These are phyloP conservation scores for Salminus brasiliensis DNA, from an alignment of 2,113 vertebrate genomes.

Conservation along the genomic window DNA sequence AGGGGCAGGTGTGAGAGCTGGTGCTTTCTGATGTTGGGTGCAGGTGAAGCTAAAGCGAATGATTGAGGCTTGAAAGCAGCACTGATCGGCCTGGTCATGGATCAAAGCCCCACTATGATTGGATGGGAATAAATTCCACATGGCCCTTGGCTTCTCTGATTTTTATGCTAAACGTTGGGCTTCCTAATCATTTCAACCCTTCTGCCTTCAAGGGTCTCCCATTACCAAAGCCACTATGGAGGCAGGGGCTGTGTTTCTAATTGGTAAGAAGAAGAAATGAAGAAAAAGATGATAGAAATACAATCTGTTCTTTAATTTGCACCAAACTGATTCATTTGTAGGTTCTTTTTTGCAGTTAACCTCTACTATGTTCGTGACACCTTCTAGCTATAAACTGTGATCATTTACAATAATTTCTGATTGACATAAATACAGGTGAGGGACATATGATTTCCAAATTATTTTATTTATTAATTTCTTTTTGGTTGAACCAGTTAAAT, in stretches of 20 bases:
- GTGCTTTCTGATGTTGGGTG: constrained; percentile 8
- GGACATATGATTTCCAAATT: too few relatives aligned
- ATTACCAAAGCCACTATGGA: background rate
- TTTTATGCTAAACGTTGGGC: constrained; percentile 61
- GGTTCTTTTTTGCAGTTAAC: background rate
- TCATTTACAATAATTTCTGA: constrained; percentile 34
- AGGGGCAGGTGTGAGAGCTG: background rate
- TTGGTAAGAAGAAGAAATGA: background rate
- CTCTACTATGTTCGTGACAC: background rate
- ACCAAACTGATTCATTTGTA: background rate
- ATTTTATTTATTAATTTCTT: too few relatives aligned
- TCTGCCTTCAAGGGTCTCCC: constrained; percentile 18
- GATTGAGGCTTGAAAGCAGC: constrained; percentile 58
- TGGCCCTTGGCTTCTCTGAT: constrained; percentile 53
- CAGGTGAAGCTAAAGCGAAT: constrained; percentile 50
- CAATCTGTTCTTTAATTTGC: constrained; percentile 18
- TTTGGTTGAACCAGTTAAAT: constrained; percentile 21
- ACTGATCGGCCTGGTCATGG: constrained; percentile 70
- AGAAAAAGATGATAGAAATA: constrained; percentile 10
- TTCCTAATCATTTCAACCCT: constrained; percentile 18
- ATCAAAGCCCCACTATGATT: constrained; percentile 64
- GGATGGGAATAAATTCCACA: constrained; percentile 65
- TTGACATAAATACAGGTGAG: too few relatives aligned
- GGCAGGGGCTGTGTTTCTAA: background rate
- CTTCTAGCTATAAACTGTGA: background rate